Conservation (phyloP, 2,797 vertebrate genomes). For the Melanotaenia pygmaea region DNA sequence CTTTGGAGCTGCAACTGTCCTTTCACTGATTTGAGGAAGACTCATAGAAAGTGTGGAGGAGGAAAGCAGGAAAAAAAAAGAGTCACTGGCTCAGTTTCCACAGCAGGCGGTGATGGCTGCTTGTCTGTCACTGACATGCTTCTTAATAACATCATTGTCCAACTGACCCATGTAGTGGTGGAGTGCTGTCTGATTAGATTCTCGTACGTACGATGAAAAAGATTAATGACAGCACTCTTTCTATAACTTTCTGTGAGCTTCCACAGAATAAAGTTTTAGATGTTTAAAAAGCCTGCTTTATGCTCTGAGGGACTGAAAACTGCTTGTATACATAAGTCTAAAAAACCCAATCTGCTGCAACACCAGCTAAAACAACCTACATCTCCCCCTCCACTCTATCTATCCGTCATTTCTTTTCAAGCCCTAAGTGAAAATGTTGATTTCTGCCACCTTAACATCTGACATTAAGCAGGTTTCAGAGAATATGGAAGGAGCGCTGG, state of each 20-base stretch:
- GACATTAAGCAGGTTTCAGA: conserved; percentile 53
- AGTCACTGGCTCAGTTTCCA: conserved; percentile 24
- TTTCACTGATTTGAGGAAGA: conserved; percentile 50
- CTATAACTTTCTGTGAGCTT: neutral
- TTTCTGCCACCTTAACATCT: conserved; percentile 49
- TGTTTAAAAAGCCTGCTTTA: neutral
- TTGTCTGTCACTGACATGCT: conserved; percentile 12
- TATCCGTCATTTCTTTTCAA: conserved; percentile 42
- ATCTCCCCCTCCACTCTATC: conserved; percentile 26
- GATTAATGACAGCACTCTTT: neutral
- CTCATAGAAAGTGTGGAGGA: conserved; percentile 17
- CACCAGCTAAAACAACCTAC: neutral
- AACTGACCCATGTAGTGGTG: conserved; percentile 20
- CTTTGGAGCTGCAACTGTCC: conserved; percentile 49
- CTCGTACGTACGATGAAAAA: conserved; percentile 8
- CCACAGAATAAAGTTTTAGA: neutral
- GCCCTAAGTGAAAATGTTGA: conserved; percentile 51
- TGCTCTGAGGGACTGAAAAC: neutral
- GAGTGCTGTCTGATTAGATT: conserved; percentile 7
- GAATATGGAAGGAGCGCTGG: conserved; percentile 54
- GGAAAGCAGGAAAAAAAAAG: conserved; percentile 31
- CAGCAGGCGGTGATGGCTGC: conserved; percentile 16
- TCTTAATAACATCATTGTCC: conserved; percentile 27
- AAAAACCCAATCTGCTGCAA: neutral
- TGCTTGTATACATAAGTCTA: neutral